Evolutionary conservation across 2,888 invertebrate genomes (phyloP), one percentile per base, ranked within the genome.

Genomic region (Lymantria dispar): DNA sequence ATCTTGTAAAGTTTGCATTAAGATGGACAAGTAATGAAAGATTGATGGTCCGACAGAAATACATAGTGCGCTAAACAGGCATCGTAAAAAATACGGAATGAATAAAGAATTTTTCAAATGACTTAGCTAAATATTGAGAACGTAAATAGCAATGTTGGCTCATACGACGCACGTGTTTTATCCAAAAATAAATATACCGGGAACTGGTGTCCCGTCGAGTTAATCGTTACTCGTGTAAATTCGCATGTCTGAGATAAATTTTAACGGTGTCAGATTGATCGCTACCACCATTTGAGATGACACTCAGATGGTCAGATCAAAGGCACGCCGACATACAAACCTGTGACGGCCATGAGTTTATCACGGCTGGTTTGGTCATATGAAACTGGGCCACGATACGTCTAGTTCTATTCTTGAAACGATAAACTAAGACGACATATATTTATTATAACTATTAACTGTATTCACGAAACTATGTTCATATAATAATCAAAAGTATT

Each of bases 361-460:
- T 56, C 56, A 49, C 49, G 53, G 56, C 69, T 66, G 69, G 70
- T 74, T 80, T 81, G 79, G 79, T 68, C 76, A 80, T 71, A 67
- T 62, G 66, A 74, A 85, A 69, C 76, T 82, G 69, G 87, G 87
- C 76, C 87, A 80, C 75, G 76, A 76, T 78, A 78, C 72, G 72
- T 78, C 75, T 72, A 74, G 67, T 67, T 84, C 86, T 87, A 85
- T 87, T 88, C 80, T 76, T 62, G 78, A 65, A 67, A 64, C 65
- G 61, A 73, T 76, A 76, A 80, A 81, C 74, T 77, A 73, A 70
- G 72, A 79, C 76, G 85, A 85, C 83, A 84, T 74, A 22, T 22
- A 22, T 22, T 22, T 22, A 22, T 22, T 22, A 22, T 22, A 22
- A 22, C 22, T 22, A 22, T 22, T 3, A 3, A 22, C 22, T 22